These are phyloP conservation scores for Platyscelio sp. DNA, from an alignment of 2,888 invertebrate species.

Conservation along the genomic window DNA sequence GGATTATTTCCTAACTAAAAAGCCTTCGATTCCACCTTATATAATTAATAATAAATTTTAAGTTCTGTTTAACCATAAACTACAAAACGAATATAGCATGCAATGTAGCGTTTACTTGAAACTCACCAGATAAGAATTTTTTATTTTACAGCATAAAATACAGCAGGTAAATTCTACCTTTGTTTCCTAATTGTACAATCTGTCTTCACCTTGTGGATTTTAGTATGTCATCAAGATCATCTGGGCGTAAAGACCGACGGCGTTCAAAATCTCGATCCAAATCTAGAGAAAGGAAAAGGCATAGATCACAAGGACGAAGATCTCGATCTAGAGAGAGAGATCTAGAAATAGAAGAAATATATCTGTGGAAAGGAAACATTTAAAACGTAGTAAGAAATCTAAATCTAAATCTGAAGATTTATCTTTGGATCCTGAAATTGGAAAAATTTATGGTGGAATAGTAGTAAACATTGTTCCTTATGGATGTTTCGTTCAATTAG, in stretches of 20 bases:
- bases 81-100: too few relatives aligned
- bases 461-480: slow-evolving; percentile 98
- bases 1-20: too few relatives aligned
- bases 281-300: slow-evolving; percentile 82
- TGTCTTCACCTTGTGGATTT: too few relatives aligned
- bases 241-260: slow-evolving; percentile 74
- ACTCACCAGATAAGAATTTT: too few relatives aligned
- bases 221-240: too few relatives aligned
- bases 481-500: slow-evolving; percentile 98
- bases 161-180: too few relatives aligned
- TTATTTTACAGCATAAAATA: too few relatives aligned
- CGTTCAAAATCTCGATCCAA: slow-evolving; percentile 80
- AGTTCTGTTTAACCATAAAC: too few relatives aligned
- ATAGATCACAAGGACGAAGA: slow-evolving; percentile 81
- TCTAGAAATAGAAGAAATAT: slow-evolving; percentile 29
- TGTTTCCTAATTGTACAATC: too few relatives aligned
- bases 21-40: too few relatives aligned
- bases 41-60: too few relatives aligned
- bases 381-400: slow-evolving; percentile 80
- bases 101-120: too few relatives aligned
- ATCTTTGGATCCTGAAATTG: slow-evolving; percentile 92
- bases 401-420: slow-evolving; percentile 86
- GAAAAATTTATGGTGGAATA: slow-evolving; percentile 96
- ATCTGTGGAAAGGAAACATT: slow-evolving; percentile 71
- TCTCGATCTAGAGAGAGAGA: slow-evolving; percentile 80